Base-by-base conservation (phyloP, 1,140 invertebrate genomes). In the Tetramorium simillimum region DNA sequence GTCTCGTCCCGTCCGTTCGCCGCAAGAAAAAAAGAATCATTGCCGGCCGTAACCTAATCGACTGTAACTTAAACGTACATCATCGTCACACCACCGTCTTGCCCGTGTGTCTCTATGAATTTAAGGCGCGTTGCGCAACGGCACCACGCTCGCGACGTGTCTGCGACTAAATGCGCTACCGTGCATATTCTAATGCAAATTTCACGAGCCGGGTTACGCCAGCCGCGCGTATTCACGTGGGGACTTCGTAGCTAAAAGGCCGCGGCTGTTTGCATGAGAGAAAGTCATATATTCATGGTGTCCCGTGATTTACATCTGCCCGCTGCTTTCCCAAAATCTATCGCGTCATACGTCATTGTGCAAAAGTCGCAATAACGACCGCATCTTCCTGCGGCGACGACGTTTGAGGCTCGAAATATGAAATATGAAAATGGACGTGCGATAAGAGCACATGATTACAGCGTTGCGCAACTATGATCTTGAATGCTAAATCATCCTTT, bases 61-160 rank as follows among this genome's bases (percentile, higher is more conserved):
- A 84, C 67, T 21, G 40, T 73, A 73, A 84, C 80, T 84, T 73
- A 46, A 84, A 58, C 53, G 67, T 73, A 60, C 69, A 73, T 84
- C 80, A 84, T 84, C 80, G 80, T 82, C 70, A 82, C 21, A 56
- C 65, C 65, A n/a, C 53, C 21, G 72, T 5, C 51, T 43, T 75
- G 33, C 53, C 28, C 16, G 9, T 4, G 21, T 14, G 37, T 58
- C 81, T 49, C 53, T 72, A 76, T 53, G 86, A 89, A 86, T 76
- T 89, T 89, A 76, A 62, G 82, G 0, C 16, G 53, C 10, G 28
- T 89, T 89, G 43, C 88, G 87, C n/a, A 89, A 89, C 72, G 40
- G 51, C 76, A 37, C 37, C 37, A 46, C 37, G 53, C 53, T 82
- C 67, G 21, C 53, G 5, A n/a, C 49, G 37, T 49, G 60, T 81